phyloP scores from a whole-genome alignment of 2,888 invertebrate species.

The Lamellibrachia satsuma region DNA sequence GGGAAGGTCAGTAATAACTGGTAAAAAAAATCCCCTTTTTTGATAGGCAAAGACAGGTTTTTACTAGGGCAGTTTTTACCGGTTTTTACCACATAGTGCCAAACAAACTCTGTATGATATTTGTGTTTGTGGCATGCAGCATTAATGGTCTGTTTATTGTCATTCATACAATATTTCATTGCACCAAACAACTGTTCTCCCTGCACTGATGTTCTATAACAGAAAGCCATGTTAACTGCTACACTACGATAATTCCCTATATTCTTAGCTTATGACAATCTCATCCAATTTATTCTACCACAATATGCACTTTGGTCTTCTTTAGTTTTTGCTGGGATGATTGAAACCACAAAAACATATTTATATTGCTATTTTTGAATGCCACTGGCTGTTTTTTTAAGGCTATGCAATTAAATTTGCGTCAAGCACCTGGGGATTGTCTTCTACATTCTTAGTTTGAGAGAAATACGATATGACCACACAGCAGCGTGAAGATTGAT shows the following conservation, averaged over 20 bases:
- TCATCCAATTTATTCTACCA: not conserved
- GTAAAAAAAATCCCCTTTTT: too few species aligned
- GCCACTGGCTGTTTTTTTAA: not conserved
- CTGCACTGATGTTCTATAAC: not conserved
- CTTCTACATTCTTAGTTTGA: not conserved
- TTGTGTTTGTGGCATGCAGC: too few species aligned
- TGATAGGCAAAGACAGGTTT: too few species aligned
- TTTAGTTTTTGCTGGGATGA: not conserved
- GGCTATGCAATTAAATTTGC: not conserved
- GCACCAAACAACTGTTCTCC: not conserved
- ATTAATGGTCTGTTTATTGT: too few species aligned
- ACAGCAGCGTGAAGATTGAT: not conserved
- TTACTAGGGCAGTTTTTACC: too few species aligned
- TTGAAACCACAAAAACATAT: not conserved
- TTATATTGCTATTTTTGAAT: not conserved
- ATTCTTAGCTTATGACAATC: not conserved
- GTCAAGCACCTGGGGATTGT: not conserved
- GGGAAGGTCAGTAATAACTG: too few species aligned
- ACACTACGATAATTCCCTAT: not conserved
- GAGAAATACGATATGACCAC: not conserved
- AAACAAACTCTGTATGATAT: too few species aligned
- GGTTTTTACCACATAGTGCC: too few species aligned
- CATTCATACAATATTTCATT: not conserved
- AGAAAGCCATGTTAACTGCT: not conserved
- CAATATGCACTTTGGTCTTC: not conserved